Evolutionary conservation across 2,888 invertebrate species (phyloP).

Genomic region (Papilio gigon): DNA sequence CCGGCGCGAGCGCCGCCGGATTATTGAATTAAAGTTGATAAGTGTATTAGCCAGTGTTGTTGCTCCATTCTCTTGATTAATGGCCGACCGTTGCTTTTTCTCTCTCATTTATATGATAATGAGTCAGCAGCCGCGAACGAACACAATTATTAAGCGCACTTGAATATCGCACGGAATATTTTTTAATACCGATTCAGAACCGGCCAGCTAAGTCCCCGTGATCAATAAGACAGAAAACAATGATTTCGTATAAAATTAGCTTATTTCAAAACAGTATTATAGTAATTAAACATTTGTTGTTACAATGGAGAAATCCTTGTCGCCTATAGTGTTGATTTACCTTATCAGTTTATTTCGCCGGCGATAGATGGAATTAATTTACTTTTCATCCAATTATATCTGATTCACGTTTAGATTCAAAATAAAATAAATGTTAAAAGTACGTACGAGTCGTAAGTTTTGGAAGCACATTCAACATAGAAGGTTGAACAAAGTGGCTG

Average conservation of each 20-base stretch:
- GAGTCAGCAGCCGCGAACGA: constrained; percentile 70
- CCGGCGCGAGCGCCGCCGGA: constrained; percentile 65
- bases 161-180: constrained; percentile 64
- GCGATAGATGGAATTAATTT: constrained; percentile 48
- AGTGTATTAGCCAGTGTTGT: constrained; percentile 80
- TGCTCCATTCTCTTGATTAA: constrained; percentile 79
- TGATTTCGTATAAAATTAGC: constrained; percentile 66
- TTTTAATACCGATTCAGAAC: constrained; percentile 53
- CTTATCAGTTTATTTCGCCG: constrained; percentile 66
- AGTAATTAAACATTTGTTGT: constrained; percentile 66
- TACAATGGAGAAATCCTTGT: constrained; percentile 64
- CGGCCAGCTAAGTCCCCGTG: constrained; percentile 48
- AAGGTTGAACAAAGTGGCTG: constrained; percentile 60
- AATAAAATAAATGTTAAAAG: constrained; percentile 39
- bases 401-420: constrained; percentile 17
- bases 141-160: constrained; percentile 78
- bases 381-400: constrained; percentile 37
- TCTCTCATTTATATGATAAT: constrained; percentile 82
- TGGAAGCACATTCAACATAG: constrained; percentile 34
- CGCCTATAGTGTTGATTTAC: constrained; percentile 66
- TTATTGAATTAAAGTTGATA: constrained; percentile 83
- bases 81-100: constrained; percentile 76
- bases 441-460: constrained; percentile 46
- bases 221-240: constrained; percentile 56
- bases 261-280: constrained; percentile 66